A percentile compares a stretch with the other conserved stretches of the same genome.
phyloP scores from a whole-genome alignment of 2,797 vertebrate species.

The Neosilurus hyrtlii region DNA sequence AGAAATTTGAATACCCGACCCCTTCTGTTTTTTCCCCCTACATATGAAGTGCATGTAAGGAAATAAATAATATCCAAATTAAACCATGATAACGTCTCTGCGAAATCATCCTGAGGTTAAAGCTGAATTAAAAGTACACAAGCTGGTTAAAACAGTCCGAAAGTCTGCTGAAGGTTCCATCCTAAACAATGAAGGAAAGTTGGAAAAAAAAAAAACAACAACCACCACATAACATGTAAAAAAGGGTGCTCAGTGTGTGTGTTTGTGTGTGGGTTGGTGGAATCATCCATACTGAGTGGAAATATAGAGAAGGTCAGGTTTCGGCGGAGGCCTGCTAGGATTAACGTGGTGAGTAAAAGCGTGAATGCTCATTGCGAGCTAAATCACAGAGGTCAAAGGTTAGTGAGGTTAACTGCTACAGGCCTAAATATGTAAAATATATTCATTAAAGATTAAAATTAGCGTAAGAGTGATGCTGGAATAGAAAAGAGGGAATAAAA shows the following conservation, averaged over 20 bases:
- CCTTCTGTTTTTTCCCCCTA: background rate
- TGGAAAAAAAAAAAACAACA: background rate
- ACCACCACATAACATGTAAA: slow-evolving; percentile 1
- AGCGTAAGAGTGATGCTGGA: background rate
- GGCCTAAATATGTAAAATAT: background rate
- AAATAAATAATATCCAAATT: background rate
- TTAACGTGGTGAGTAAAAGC: slow-evolving; percentile 58
- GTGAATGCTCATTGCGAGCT: slow-evolving; percentile 45
- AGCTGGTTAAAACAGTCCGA: background rate
- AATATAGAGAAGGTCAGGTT: slow-evolving; percentile 54
- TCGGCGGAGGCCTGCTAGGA: slow-evolving; percentile 64
- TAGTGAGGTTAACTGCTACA: slow-evolving; percentile 53
- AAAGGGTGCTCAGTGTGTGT: slow-evolving; percentile 2
- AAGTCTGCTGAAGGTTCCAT: background rate
- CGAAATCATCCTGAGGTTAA: background rate
- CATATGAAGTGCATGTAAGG: background rate
- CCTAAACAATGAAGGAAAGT: background rate
- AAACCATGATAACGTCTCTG: background rate
- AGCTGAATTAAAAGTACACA: background rate
- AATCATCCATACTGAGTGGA: slow-evolving; percentile 50
- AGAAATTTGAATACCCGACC: background rate
- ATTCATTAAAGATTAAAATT: background rate
- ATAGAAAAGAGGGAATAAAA: background rate
- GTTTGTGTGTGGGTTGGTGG: slow-evolving; percentile 45
- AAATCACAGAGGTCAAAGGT: slow-evolving; percentile 39